Conservation (phyloP, 2,797 vertebrate species). For the Labeo calbasu region DNA sequence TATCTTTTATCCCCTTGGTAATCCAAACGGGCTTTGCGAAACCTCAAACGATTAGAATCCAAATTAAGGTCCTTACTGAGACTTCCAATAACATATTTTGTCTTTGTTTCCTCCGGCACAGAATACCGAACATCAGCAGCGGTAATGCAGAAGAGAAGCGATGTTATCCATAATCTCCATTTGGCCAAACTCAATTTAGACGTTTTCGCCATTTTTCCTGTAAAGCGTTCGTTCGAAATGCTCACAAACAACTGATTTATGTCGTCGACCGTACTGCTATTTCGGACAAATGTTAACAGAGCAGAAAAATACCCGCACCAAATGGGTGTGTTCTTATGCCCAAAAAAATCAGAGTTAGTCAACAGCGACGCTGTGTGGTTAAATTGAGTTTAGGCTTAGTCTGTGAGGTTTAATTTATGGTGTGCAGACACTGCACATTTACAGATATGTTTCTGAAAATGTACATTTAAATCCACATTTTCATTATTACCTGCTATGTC, state of each 20-base stretch:
- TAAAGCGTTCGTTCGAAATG: background rate
- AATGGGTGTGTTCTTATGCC: constrained; percentile 46
- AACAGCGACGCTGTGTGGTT: constrained; percentile 59
- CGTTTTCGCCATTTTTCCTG: constrained; percentile 11
- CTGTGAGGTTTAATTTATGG: background rate
- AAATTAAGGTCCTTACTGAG: constrained; percentile 57
- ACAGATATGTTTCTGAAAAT: background rate
- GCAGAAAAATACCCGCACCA: background rate
- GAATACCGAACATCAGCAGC: constrained; percentile 56
- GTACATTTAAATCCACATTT: background rate
- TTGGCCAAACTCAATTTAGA: background rate
- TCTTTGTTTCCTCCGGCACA: constrained; percentile 61
- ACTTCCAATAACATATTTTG: constrained; percentile 51
- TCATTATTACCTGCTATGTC: no score
- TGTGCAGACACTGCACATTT: background rate
- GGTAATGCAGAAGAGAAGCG: background rate
- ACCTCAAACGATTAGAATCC: constrained; percentile 49
- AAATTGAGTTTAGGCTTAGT: background rate
- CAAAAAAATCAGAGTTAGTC: constrained; percentile 24
- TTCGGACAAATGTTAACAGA: background rate
- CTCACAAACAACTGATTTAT: background rate
- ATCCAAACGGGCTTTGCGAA: constrained; percentile 57
- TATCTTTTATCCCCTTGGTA: constrained; percentile 55
- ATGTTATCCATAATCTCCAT: constrained; percentile 9
- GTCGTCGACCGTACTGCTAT: background rate